Conservation (phyloP, 2,113 vertebrate genomes). For the Orthonyx spaldingii region DNA sequence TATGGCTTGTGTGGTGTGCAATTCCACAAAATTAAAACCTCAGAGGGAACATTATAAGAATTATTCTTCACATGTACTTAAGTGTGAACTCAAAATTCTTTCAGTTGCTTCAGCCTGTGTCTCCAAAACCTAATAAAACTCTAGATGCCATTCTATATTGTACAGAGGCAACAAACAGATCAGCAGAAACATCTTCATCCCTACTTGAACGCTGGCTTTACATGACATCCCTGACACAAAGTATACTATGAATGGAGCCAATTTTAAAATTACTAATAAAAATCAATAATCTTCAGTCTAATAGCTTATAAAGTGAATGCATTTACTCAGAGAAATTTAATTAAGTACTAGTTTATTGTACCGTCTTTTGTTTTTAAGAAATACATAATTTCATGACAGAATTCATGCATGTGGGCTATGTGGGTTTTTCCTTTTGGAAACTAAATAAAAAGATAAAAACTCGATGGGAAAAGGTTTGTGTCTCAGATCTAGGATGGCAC, state of each 20-base stretch:
- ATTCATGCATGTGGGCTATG: neutral
- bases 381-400: neutral
- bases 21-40: neutral
- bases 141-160: neutral
- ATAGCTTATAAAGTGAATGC: neutral
- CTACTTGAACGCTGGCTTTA: neutral
- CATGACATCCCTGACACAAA: neutral
- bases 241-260: neutral
- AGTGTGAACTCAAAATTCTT: neutral
- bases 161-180: neutral
- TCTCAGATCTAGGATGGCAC: neutral
- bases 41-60: neutral
- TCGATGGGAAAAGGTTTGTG: neutral
- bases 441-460: neutral
- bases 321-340: neutral
- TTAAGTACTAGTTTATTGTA: neutral
- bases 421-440: neutral
- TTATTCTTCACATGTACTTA: neutral
- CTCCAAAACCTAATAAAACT: neutral
- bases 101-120: neutral
- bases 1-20: fast-evolving
- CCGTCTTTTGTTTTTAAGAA: neutral
- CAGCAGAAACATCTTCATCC: neutral
- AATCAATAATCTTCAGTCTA: neutral
- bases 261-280: neutral